Evolutionary conservation across 1,140 invertebrate species (phyloP).

Genomic region (Sycobia sp.): DNA sequence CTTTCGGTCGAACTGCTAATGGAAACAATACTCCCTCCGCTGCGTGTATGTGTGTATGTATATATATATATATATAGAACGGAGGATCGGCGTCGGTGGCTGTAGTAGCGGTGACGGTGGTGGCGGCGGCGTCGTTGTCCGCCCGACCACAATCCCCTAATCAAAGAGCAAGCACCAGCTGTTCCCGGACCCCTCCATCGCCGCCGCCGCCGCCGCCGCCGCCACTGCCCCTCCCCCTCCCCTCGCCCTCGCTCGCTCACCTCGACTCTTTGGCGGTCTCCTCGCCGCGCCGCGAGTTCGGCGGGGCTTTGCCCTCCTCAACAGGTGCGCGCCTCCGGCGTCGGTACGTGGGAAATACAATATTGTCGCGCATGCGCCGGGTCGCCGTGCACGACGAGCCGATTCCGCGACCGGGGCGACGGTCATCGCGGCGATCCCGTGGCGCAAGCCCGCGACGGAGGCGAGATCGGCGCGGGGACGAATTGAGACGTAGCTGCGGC

Average conservation of each 20-base stretch:
- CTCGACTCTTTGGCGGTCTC: no score
- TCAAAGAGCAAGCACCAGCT: conserved; percentile 48
- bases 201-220: conserved; percentile 35
- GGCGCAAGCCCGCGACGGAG: background rate
- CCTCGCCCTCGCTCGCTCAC: conserved; percentile 20
- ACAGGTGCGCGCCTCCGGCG: conserved; percentile 63
- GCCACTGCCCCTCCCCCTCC: conserved; percentile 5
- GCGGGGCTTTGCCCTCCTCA: conserved; percentile 60
- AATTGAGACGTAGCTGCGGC: background rate
- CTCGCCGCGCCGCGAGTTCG: no score
- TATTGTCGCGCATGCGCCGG: conserved; percentile 60
- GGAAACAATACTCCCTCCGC: conserved; percentile 23
- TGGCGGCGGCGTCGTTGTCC: conserved; percentile 53
- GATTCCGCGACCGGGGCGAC: background rate
- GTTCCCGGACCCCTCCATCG: background rate
- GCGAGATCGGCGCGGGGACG: background rate
- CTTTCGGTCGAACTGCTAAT: conserved; percentile 8
- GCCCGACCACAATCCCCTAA: conserved; percentile 59
- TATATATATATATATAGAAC: no score
- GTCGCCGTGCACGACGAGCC: background rate
- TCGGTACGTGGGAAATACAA: conserved; percentile 64
- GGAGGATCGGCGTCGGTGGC: no score
- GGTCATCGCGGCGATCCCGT: background rate
- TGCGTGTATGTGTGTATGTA: conserved; percentile 40
- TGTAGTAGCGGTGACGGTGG: no score